Evolutionary conservation across 2,797 vertebrate genomes (phyloP).

Genomic region (Xiphorhynchus erythropygius): DNA sequence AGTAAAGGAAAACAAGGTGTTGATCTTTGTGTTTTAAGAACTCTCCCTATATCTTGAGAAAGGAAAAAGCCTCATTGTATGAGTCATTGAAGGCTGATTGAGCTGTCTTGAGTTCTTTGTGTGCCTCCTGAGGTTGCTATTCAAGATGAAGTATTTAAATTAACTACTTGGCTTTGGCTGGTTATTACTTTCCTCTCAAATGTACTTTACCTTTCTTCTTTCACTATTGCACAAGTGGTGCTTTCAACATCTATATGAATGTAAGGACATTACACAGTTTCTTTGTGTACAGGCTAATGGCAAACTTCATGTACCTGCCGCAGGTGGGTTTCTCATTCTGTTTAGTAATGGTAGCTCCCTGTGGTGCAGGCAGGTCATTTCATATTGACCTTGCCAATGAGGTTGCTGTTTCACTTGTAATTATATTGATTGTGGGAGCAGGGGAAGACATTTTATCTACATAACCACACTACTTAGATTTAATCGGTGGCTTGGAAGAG

Average conservation of each 20-base stretch:
- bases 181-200: background rate
- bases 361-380: background rate
- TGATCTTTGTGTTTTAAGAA: background rate
- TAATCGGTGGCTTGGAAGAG: background rate
- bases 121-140: slow-evolving; percentile 49
- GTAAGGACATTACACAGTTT: background rate
- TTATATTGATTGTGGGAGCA: background rate
- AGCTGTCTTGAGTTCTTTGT: slow-evolving; percentile 6
- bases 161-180: slow-evolving; percentile 10
- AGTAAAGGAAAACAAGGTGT: background rate
- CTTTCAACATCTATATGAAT: background rate
- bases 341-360: background rate
- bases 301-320: background rate
- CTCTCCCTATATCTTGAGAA: background rate
- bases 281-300: background rate
- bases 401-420: background rate
- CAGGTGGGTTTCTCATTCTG: background rate
- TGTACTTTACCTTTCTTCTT: background rate
- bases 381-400: background rate
- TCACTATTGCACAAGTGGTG: background rate
- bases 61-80: background rate
- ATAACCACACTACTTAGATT: background rate
- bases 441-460: background rate
- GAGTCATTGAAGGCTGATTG: background rate
- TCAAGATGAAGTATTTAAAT: slow-evolving; percentile 41